Evolutionary conservation across 2,888 invertebrate species (phyloP).

Genomic region (Limnephilus rhombicus): DNA sequence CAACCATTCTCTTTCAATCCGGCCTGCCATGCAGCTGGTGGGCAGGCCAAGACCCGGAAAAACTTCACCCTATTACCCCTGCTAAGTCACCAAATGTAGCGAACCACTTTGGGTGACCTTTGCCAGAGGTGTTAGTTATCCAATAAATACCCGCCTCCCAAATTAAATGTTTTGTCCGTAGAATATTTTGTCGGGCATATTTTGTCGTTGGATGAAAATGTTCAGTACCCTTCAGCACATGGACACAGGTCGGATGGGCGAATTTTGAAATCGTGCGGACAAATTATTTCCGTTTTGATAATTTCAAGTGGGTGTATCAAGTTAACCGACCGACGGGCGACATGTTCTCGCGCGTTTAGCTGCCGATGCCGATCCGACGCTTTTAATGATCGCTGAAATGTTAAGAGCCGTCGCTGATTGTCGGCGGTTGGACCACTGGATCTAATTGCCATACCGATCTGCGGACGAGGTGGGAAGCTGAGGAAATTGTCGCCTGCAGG

Average conservation of each 20-base stretch:
- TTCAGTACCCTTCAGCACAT: neutral
- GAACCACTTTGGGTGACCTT: too few species aligned
- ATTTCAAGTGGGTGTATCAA: slow-evolving; percentile 23
- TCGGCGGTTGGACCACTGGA: slow-evolving; percentile 19
- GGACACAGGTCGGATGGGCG: neutral
- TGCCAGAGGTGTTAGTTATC: too few species aligned
- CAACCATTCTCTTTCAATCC: too few species aligned
- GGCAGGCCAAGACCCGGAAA: too few species aligned
- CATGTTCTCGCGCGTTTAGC: neutral
- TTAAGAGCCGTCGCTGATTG: slow-evolving; percentile 30
- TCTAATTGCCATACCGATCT: slow-evolving; percentile 44
- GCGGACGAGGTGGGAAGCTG: slow-evolving; percentile 20
- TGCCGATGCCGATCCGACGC: neutral
- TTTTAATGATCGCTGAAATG: slow-evolving; percentile 58
- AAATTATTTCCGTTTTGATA: slow-evolving; percentile 40
- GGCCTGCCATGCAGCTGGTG: too few species aligned
- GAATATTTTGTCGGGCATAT: too few species aligned
- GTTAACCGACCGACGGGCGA: neutral
- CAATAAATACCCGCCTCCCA: too few species aligned
- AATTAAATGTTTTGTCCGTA: too few species aligned
- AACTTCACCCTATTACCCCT: too few species aligned
- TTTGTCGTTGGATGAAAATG: too few species aligned
- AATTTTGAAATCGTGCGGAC: neutral
- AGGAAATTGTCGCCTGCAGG: neutral
- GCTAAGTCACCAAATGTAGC: too few species aligned